phyloP scores from a whole-genome alignment of 2,113 vertebrate species.

The Pardalotus punctatus region DNA sequence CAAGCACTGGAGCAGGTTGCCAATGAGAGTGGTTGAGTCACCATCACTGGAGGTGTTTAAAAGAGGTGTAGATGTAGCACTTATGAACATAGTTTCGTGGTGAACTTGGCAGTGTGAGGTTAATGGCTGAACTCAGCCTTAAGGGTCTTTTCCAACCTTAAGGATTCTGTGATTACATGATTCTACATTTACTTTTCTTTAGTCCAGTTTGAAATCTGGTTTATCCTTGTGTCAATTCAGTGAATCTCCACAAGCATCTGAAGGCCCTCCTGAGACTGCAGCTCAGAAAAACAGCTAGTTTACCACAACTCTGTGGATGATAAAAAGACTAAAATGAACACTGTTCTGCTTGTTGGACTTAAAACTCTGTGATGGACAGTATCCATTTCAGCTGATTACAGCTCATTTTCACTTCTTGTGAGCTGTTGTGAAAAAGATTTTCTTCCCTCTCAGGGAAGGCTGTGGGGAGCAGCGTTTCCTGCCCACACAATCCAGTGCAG shows the following conservation, averaged over 20 bases:
- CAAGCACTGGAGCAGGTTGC: background rate
- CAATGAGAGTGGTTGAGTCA: background rate
- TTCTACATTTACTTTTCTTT: background rate
- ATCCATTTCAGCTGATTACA: background rate
- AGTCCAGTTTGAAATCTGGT: background rate
- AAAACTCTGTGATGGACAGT: background rate
- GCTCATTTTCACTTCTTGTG: background rate
- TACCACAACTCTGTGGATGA: fast-evolving
- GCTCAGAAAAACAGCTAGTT: background rate
- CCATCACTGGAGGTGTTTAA: background rate
- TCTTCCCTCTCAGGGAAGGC: background rate
- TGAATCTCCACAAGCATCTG: background rate
- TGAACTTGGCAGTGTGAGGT: background rate
- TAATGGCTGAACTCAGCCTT: background rate
- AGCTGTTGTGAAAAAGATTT: background rate
- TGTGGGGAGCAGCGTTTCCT: background rate
- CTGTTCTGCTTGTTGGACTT: background rate
- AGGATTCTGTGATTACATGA: background rate
- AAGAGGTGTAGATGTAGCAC: fast-evolving
- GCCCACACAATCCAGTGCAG: background rate
- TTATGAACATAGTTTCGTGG: background rate
- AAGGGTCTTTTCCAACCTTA: background rate
- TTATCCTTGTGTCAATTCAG: background rate
- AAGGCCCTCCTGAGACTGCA: background rate
- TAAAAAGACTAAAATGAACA: background rate